phyloP scores from a whole-genome alignment of 2,888 invertebrate genomes.

The Polydrusus cervinus region DNA sequence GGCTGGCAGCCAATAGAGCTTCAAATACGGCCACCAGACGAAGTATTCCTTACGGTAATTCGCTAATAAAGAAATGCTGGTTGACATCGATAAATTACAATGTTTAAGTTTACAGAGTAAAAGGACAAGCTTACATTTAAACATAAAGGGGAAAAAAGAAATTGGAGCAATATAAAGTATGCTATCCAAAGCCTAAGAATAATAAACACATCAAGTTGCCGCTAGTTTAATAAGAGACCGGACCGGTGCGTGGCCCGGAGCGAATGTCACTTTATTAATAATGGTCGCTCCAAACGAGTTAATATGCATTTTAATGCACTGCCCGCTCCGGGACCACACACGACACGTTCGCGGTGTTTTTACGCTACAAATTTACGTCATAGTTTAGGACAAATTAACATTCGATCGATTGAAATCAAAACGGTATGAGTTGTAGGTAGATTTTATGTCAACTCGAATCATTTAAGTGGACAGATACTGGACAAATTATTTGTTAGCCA shows the following conservation, averaged over 20 bases:
- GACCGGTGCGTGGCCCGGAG: slow-evolving; percentile 62
- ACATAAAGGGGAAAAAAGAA: background rate
- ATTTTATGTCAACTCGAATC: background rate
- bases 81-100: no score
- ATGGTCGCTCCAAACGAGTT: slow-evolving; percentile 71
- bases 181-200: slow-evolving; percentile 38
- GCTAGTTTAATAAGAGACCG: slow-evolving; percentile 51
- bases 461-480: no score
- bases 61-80: no score
- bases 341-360: slow-evolving; percentile 59
- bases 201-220: slow-evolving; percentile 54
- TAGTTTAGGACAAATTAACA: slow-evolving; percentile 37
- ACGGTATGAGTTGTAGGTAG: background rate
- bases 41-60: no score
- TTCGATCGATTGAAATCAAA: slow-evolving; percentile 4
- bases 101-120: no score
- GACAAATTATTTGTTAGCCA: no score
- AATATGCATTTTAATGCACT: slow-evolving; percentile 71
- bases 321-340: slow-evolving; percentile 59
- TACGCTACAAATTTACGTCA: slow-evolving; percentile 43
- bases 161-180: slow-evolving; percentile 21
- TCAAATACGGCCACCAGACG: no score
- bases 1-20: no score
- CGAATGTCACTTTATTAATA: slow-evolving; percentile 71
- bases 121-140: no score